Evolutionary conservation across 2,888 invertebrate species (phyloP).

Genomic region (Volucella inanis): DNA sequence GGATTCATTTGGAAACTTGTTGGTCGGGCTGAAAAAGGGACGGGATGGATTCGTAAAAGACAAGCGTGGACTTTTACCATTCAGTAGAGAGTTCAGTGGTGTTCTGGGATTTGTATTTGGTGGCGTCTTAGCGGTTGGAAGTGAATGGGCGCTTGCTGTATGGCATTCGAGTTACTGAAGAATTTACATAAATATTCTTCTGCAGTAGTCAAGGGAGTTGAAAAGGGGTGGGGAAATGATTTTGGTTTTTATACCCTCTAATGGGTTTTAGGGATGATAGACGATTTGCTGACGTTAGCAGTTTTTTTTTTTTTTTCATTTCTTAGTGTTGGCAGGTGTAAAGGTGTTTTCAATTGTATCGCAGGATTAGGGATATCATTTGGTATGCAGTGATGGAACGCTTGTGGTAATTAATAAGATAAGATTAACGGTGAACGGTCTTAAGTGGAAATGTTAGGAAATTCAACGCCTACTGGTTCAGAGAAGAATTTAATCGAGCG

Average conservation of each 20-base stretch:
- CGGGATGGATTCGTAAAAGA: not conserved
- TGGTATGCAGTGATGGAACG: not conserved
- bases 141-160: constrained; percentile 38
- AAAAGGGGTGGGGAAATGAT: not conserved
- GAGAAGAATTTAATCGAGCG: no score
- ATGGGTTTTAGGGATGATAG: constrained; percentile 56
- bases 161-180: constrained; percentile 35
- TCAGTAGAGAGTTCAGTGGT: constrained; percentile 42
- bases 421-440: no score
- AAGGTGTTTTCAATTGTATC: constrained; percentile 54
- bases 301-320: constrained; percentile 38
- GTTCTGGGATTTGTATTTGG: constrained; percentile 50
- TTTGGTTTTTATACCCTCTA: constrained; percentile 54
- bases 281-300: constrained; percentile 35
- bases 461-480: no score
- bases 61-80: not conserved
- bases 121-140: constrained; percentile 28
- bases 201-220: not conserved
- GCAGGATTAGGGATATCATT: not conserved
- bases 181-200: constrained; percentile 60
- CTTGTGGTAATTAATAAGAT: constrained; percentile 1
- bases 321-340: constrained; percentile 43
- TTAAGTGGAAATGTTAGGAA: no score
- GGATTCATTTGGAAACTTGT: constrained; percentile 28
- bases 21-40: not conserved